These are phyloP conservation scores for Myopa tessellatipennis DNA, from an alignment of 2,888 invertebrate species.

Conservation along the genomic window DNA sequence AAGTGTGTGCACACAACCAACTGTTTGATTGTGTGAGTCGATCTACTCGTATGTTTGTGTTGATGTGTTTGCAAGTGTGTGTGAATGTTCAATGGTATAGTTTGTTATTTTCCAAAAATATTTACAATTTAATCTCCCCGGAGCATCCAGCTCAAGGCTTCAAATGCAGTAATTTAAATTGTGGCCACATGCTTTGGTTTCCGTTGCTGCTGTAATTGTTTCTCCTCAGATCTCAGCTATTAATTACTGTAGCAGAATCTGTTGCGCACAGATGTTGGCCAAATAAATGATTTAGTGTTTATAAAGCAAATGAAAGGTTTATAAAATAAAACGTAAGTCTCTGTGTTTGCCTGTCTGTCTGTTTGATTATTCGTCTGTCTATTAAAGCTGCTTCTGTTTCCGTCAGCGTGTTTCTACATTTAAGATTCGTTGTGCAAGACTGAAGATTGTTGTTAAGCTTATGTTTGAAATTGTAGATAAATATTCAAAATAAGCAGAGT, in stretches of 20 bases:
- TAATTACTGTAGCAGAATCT: conserved; percentile 27
- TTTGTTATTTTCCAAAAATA: conserved; percentile 37
- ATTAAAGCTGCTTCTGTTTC: too few species aligned
- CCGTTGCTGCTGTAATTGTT: neutral
- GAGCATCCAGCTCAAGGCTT: conserved; percentile 29
- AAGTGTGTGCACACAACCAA: neutral
- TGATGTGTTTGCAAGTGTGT: conserved; percentile 32
- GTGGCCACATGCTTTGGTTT: conserved; percentile 5
- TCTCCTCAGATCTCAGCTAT: conserved; percentile 2
- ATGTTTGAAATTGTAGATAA: too few species aligned
- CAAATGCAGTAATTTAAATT: conserved; percentile 17
- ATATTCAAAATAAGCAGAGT: too few species aligned
- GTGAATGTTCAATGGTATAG: conserved; percentile 22
- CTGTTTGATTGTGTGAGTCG: neutral
- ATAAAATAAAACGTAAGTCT: too few species aligned
- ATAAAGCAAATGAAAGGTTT: conserved; percentile 11
- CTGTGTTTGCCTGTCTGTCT: too few species aligned
- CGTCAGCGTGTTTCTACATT: too few species aligned
- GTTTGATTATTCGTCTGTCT: too few species aligned
- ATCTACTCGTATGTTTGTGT: conserved; percentile 23
- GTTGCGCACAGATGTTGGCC: neutral
- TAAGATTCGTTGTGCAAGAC: too few species aligned
- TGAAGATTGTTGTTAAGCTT: too few species aligned
- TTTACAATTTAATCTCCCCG: conserved; percentile 46
- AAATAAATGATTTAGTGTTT: conserved; percentile 23